A percentile compares a stretch with the other conserved stretches of the same genome.
phyloP scores from a whole-genome alignment of 2,888 invertebrate genomes.

The Aphrophora alni region DNA sequence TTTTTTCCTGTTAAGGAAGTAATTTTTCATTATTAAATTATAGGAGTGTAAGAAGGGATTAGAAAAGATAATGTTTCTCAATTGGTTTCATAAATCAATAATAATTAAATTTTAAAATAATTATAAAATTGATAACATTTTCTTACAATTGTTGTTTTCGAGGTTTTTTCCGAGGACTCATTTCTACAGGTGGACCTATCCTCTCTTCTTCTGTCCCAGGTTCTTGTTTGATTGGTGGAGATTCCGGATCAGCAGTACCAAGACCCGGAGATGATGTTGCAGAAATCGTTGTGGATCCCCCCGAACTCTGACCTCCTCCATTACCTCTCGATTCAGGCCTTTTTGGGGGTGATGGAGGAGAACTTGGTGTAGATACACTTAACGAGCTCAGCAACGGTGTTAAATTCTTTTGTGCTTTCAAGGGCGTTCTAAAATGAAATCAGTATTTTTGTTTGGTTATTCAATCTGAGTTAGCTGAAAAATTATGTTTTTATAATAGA shows the following conservation, averaged over 20 bases:
- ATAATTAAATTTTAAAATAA: no score
- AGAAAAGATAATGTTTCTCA: no score
- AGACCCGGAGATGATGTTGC: conserved; percentile 83
- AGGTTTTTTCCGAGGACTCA: conserved; percentile 89
- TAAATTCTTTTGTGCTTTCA: conserved; percentile 70
- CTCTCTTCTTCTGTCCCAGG: conserved; percentile 34
- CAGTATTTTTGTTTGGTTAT: no score
- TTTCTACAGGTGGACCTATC: conserved; percentile 61
- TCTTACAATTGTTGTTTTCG: conserved; percentile 86
- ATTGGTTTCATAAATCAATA: no score
- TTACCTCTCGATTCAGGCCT: conserved; percentile 48
- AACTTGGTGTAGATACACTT: conserved; percentile 47
- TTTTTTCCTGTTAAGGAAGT: no score
- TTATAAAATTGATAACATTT: no score
- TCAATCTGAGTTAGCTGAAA: conserved; percentile 22
- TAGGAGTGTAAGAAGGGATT: no score
- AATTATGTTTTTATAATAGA: no score
- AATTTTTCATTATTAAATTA: no score
- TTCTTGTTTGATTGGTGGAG: conserved; percentile 43
- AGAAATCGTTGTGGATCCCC: conserved; percentile 87
- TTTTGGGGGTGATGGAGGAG: conserved; percentile 51
- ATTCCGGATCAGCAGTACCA: conserved; percentile 54
- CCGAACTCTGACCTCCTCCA: conserved; percentile 54
- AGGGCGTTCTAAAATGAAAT: conserved; percentile 61
- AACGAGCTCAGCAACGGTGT: conserved; percentile 57